These are phyloP conservation scores for Pan troglodytes DNA, from an alignment of 2,113 vertebrate species.

Conservation along the genomic window DNA sequence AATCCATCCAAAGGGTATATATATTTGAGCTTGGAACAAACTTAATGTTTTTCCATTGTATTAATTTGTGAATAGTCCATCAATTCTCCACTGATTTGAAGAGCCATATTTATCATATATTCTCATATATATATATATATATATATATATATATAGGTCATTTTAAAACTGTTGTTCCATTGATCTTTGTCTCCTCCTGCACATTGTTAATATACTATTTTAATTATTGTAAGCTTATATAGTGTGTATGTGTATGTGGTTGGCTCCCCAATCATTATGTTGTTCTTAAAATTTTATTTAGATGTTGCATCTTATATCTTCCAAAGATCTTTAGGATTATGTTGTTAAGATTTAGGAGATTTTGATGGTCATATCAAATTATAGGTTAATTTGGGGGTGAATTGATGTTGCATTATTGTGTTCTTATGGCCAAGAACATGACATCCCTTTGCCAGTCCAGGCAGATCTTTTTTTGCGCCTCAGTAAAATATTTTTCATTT, in stretches of 20 bases:
- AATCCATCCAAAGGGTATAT: background rate
- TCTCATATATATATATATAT: background rate
- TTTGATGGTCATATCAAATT: background rate
- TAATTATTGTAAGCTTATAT: background rate
- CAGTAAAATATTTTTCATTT: slow-evolving; percentile 5
- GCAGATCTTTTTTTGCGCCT: background rate
- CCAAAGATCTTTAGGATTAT: background rate
- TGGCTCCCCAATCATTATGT: background rate
- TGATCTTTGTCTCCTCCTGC: background rate
- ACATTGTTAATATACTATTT: background rate
- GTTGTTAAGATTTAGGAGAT: background rate
- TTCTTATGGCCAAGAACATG: background rate
- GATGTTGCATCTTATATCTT: background rate
- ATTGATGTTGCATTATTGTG: background rate
- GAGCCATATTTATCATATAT: background rate
- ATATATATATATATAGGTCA: background rate
- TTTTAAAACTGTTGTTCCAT: background rate
- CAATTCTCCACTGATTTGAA: background rate
- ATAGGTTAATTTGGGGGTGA: slow-evolving; percentile 2
- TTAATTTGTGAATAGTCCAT: background rate
- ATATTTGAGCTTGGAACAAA: background rate
- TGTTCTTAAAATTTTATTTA: background rate
- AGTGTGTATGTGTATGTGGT: background rate
- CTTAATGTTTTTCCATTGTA: background rate
- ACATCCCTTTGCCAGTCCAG: background rate